These are phyloP conservation scores for Platorchestia sp. DNA, from an alignment of 1,140 invertebrate genomes.

Conservation along the genomic window DNA sequence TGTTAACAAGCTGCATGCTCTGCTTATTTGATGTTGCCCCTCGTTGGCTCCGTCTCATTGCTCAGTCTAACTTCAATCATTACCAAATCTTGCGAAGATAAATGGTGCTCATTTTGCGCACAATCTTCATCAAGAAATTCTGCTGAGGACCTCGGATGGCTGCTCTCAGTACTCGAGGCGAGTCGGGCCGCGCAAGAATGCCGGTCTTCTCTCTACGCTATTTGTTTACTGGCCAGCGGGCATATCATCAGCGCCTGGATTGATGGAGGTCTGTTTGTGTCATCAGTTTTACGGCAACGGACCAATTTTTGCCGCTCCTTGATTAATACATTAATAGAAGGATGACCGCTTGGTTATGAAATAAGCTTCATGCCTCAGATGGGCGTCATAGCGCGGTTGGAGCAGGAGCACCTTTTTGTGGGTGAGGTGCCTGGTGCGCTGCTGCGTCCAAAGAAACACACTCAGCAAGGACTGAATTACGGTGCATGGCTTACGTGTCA, in stretches of 20 bases:
- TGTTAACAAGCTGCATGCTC: neutral
- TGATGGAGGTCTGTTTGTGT: slow-evolving; percentile 40
- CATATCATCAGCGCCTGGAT: slow-evolving; percentile 41
- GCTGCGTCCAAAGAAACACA: too few relatives aligned
- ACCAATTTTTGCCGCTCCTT: neutral
- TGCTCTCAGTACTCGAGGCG: neutral
- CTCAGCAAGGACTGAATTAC: too few relatives aligned
- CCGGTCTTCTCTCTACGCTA: neutral
- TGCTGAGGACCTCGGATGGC: neutral
- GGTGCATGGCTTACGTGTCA: too few relatives aligned
- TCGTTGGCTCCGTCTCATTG: neutral
- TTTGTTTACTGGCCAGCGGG: slow-evolving; percentile 5
- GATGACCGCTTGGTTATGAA: slow-evolving; percentile 1
- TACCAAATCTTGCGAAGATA: neutral
- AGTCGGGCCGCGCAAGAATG: neutral
- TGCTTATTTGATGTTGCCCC: neutral
- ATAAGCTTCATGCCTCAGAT: neutral
- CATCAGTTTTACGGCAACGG: slow-evolving; percentile 25
- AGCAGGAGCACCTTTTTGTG: neutral
- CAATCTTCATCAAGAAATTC: neutral
- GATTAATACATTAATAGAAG: slow-evolving; percentile 48
- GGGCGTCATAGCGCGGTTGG: neutral
- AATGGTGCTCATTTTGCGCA: neutral
- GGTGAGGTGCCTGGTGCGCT: too few relatives aligned
- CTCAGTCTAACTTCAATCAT: neutral